phyloP scores from a whole-genome alignment of 2,888 invertebrate species.

The Synanthedon andrenaeformis region DNA sequence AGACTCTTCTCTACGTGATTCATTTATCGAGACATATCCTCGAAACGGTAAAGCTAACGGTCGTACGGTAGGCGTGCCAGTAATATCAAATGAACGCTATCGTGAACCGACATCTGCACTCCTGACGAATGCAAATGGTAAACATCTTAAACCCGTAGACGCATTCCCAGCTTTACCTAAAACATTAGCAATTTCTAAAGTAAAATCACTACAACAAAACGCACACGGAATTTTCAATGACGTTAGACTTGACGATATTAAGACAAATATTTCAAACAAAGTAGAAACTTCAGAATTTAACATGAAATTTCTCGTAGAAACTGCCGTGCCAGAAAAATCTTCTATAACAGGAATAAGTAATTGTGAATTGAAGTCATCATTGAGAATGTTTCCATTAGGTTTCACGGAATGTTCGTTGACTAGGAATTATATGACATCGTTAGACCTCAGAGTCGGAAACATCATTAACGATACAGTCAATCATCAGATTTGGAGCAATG shows the following conservation, averaged over 20 bases:
- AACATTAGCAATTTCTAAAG: not conserved
- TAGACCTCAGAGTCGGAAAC: slow-evolving; percentile 14
- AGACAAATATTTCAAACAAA: no score
- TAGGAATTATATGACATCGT: slow-evolving; percentile 6
- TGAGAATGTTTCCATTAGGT: not conserved
- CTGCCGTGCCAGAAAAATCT: not conserved
- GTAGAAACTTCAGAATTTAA: not conserved
- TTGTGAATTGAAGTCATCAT: not conserved
- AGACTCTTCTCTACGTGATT: slow-evolving; percentile 55
- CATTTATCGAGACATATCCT: slow-evolving; percentile 60
- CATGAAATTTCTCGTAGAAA: not conserved
- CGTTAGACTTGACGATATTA: not conserved
- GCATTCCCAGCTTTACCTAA: slow-evolving; percentile 15
- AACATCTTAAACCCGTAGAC: slow-evolving; percentile 32
- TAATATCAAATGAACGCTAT: slow-evolving; percentile 57
- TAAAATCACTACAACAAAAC: not conserved
- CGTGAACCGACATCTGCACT: slow-evolving; percentile 47
- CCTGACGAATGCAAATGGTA: slow-evolving; percentile 54
- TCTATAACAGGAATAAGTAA: not conserved
- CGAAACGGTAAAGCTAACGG: slow-evolving; percentile 61
- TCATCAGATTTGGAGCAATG: not conserved
- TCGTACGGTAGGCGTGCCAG: slow-evolving; percentile 48
- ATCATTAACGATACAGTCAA: slow-evolving; percentile 7
- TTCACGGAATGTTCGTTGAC: not conserved
- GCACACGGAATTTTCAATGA: not conserved